Base-by-base conservation (phyloP, 2,797 vertebrate species). In the Leptodactylus fallax region DNA sequence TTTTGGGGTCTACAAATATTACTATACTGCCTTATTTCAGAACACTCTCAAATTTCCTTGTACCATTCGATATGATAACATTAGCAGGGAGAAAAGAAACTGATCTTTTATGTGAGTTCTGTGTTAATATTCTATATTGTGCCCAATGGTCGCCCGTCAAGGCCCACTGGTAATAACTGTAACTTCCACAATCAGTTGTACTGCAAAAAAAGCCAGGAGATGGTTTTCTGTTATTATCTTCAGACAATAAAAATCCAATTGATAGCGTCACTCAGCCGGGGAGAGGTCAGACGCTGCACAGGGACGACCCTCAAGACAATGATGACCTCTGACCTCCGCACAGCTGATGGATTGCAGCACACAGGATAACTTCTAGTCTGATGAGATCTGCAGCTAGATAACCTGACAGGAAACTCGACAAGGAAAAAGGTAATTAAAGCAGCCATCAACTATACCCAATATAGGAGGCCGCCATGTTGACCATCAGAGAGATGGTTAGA, bases 241-340 rank as follows among this genome's bases (percentile, higher is more conserved):
- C 81, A 76, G 36, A 58, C 80, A 63, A 82, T 82, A 76, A 76
- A 87, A 87, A 49, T 27, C 45, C 61, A 53, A 85, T 79, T 21
- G 58, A 60, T 76, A 11, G 14, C n/a, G 23, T 87, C 65, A 23
- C 55, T 45, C 27, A 76, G 23, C 79, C 10, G 0, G 47, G 45
- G 19, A 61, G 45, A 83, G 79, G 83, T 89, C 61, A 81, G 23
- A 11, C 1, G 12, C 60, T 72, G n/a, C 9, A 56, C 55, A 53
- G 55, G 72, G 65, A 27, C 82, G 14, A 12, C 71, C 36, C 45
- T 27, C 25, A 7, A 77, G 51, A 82, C 84, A 27, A 58, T 45
- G 63, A 13, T 10, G 36, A 82, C 84, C 89, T 81, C 82, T 79
- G 85, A 82, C 76, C 81, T 58, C 55, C 7, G 8, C 49, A 12